Evolutionary conservation across 2,797 vertebrate genomes (phyloP), one percentile per base, ranked within the genome.

Genomic region (Varecia variegata): DNA sequence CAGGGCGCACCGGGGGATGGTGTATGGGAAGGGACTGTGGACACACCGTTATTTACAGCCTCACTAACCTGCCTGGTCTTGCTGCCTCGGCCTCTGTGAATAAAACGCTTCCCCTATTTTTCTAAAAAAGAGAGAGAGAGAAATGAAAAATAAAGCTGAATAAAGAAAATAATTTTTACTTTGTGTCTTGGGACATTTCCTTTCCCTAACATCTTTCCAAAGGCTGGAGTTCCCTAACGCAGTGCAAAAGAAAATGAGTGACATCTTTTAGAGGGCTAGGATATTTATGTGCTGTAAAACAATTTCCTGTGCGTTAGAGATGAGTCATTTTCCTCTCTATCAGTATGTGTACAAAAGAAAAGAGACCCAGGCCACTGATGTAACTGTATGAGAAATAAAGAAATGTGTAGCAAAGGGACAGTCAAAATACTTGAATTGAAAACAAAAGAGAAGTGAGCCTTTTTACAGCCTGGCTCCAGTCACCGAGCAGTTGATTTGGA

Each of bases 341-440:
- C 88, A 45, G 35, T 50, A 2, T 85, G 79, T 92, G 73, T 92
- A 54, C 17, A 65, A 40, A 94, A 89, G 88, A 80, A 25, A 68
- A 79, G 86, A 38, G 25, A 76, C 54, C 43, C 70, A 12, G 68
- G 58, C 40, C 60, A 11, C 67, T 97, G 95, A 95, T 79, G 96
- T 88, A 94, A 97, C 76, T 65, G 32, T 80, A 50, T 82, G 71
- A 74, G 92, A 95, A 95, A 54, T 21, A 67, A 84, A 94, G 38
- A 70, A 94, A 88, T 73, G 71, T 82, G 87, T 81, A 92, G 52
- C 90, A 38, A 82, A 94, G 95, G 70, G 80, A 84, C 43, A 60
- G 70, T 94, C 81, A 87, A 95, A 94, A 93, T 93, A 83, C 92
- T 97, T 96, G 95, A 96, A 95, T 45, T 30, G 76, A 86, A 96